Evolutionary conservation across 2,113 vertebrate species (phyloP).

Genomic region (Rhabdomys dilectus): DNA sequence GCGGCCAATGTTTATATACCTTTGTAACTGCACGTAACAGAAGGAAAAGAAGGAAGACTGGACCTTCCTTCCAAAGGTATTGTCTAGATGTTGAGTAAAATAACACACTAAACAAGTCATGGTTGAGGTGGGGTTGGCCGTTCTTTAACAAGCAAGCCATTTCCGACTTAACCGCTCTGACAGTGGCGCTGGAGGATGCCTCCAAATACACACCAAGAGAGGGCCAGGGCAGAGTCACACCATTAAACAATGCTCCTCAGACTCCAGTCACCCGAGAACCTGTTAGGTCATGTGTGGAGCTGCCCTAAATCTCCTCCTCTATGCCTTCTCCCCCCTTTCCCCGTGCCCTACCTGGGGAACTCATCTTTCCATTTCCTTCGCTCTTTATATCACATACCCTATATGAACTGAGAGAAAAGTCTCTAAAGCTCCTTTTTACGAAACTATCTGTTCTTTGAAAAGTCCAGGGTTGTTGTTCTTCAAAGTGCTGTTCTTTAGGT

Average conservation of each 20-base stretch:
- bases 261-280: neutral
- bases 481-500: neutral
- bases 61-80: neutral
- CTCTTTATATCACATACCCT: neutral
- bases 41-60: neutral
- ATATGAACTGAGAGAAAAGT: neutral
- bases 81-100: neutral
- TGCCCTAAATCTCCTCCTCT: neutral
- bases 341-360: too few relatives aligned
- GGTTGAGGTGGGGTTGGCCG: neutral
- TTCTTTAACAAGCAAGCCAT: neutral
- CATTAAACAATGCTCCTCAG: neutral
- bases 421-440: neutral
- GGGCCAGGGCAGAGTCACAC: neutral
- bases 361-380: neutral
- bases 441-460: neutral
- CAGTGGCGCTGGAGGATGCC: neutral
- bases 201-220: neutral
- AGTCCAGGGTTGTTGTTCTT: neutral
- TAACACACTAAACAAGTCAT: neutral
- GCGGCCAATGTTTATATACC: neutral
- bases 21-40: neutral
- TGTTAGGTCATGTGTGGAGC: neutral
- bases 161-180: constrained; percentile 13
- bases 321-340: neutral